phyloP scores from a whole-genome alignment of 1,140 invertebrate genomes.

The Drosophila ambigua region DNA sequence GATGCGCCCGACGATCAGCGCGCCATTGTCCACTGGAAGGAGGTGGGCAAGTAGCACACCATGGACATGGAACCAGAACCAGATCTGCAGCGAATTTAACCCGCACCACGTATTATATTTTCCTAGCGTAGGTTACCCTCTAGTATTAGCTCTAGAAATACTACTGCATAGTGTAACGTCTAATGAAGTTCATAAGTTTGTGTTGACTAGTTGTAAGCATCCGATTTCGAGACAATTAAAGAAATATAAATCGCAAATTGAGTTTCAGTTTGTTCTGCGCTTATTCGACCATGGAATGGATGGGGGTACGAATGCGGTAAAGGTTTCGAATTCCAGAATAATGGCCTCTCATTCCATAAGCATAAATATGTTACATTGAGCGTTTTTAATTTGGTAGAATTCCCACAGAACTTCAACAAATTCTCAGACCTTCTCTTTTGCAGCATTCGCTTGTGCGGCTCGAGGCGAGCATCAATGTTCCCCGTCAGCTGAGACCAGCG shows the following conservation, averaged over 20 bases:
- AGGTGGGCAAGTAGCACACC: constrained; percentile 56
- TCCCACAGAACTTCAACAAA: no score
- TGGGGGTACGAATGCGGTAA: background rate
- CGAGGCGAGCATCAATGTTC: no score
- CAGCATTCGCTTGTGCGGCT: background rate
- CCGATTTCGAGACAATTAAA: constrained; percentile 69
- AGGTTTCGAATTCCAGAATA: background rate
- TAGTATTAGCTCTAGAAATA: constrained; percentile 67
- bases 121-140: constrained; percentile 46
- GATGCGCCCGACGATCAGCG: constrained; percentile 89
- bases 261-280: constrained; percentile 13
- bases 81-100: constrained; percentile 67
- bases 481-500: no score
- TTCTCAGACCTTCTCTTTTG: no score
- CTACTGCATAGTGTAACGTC: constrained; percentile 45
- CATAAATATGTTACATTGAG: no score
- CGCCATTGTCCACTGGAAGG: constrained; percentile 91
- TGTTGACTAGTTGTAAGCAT: constrained; percentile 79
- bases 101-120: constrained; percentile 70
- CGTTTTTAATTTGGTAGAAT: no score
- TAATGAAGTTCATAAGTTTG: constrained; percentile 64
- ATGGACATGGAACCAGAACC: background rate
- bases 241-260: constrained; percentile 52
- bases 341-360: no score
- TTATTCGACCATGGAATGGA: constrained; percentile 20